Base-by-base conservation (phyloP, 2,888 invertebrate genomes). In the Trimorus sp. region DNA sequence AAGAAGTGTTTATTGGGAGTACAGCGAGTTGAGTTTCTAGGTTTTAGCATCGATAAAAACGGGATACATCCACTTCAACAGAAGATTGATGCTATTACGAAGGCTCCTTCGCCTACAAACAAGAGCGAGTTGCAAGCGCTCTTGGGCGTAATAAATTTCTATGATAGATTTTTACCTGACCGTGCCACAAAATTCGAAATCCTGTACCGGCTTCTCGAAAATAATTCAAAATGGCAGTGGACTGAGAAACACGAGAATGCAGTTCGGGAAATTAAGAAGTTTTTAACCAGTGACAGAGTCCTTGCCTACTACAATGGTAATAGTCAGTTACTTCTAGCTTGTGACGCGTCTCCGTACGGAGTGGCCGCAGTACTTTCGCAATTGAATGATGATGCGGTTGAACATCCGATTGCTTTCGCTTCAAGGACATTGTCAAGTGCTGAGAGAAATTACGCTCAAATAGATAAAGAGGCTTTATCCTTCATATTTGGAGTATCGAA, bases 271-370 rank as follows among this genome's bases (percentile, higher is more conserved):
- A 40, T 75, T 14, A 86, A 84, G 66, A 45, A 79, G 49, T 36
- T 48, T 26, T 8, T 86, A n/a, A 59, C 54, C 9, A 62, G 70
- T 5, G 62, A 56, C 14, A 48, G 70, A 15, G 82, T 85, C 14
- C 65, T 86, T 26, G 40, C 51, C 5, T 84, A 85, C 73, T 86
- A 80, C 54, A 78, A 86, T 63, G 49, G 73, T 2, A 71, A 71
- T 1, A 49, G 75, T 9, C 85, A 86, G 16, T 45, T 91, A 6
- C 75, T 85, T 16, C 69, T 92, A 4, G 88, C 91, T 1, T 88
- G 89, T 48, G 92, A 92, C 85, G 92, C 92, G 0, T 90, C 89
- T 6, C 86, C 87, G 14, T 85, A 86, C 56, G 90, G 89, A 6
- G 38, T 90, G 4, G 90, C 89, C 1, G 86, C 90, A 9, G 88